Percentiles rank a stretch among this genome's conserved stretches.
These are phyloP conservation scores for Apoda limacodes DNA, from an alignment of 2,888 invertebrate genomes.

Conservation along the genomic window DNA sequence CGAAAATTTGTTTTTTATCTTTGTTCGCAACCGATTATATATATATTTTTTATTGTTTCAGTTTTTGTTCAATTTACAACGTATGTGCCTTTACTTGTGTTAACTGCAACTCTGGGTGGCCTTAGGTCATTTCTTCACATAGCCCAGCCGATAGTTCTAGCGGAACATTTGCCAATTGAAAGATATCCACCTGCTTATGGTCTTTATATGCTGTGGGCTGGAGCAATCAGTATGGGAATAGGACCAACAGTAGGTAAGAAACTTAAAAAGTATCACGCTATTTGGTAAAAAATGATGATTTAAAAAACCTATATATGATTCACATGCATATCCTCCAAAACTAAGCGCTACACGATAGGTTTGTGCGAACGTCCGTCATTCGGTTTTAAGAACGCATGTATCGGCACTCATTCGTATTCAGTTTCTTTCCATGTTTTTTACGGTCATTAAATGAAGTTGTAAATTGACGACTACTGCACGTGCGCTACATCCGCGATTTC, in stretches of 20 bases:
- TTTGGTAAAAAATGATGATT: no score
- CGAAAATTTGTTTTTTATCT: background rate
- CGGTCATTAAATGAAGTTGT: no score
- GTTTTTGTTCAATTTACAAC: constrained; percentile 70
- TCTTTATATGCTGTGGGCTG: constrained; percentile 73
- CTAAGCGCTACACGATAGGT: no score
- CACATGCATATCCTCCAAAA: no score
- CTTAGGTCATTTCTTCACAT: constrained; percentile 72
- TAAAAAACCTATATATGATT: no score
- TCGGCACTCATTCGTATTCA: no score
- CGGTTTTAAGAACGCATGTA: no score
- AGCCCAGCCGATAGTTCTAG: constrained; percentile 73
- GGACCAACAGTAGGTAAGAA: constrained; percentile 74
- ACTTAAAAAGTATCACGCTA: no score
- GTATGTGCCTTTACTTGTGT: constrained; percentile 60
- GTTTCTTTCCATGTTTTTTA: no score
- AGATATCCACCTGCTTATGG: constrained; percentile 76
- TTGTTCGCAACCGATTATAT: background rate
- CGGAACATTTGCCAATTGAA: constrained; percentile 72
- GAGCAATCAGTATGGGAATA: constrained; percentile 67
- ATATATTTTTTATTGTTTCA: constrained; percentile 37
- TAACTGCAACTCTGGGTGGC: constrained; percentile 67
- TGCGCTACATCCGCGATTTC: no score
- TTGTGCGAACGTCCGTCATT: no score
- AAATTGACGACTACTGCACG: no score